Percentiles rank a stretch among this genome's conserved stretches.
phyloP scores from a whole-genome alignment of 1,140 invertebrate genomes.

The Whitmania pigra region DNA sequence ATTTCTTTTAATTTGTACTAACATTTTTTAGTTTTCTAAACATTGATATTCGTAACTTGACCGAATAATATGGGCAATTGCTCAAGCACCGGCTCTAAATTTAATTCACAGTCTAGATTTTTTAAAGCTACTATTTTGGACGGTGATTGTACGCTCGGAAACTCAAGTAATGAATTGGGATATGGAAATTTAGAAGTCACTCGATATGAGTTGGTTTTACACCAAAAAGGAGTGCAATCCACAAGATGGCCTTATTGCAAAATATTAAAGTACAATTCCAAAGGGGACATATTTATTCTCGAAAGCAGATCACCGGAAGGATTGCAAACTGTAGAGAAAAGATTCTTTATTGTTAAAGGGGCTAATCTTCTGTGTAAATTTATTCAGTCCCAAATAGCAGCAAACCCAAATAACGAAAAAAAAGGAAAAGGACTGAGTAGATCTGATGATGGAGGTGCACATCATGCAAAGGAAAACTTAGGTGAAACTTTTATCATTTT shows the following conservation, averaged over 20 bases:
- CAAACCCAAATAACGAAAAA: neutral
- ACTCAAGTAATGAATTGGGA: neutral
- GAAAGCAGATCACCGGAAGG: neutral
- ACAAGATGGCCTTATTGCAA: neutral
- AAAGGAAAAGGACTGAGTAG: no score
- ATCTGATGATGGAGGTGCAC: no score
- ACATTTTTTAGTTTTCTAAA: no score
- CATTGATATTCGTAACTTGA: no score
- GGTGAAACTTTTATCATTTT: no score
- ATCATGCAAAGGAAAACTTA: no score
- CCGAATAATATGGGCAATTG: neutral
- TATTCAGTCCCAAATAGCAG: neutral
- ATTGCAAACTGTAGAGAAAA: neutral
- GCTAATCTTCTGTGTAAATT: neutral
- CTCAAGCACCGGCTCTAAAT: slow-evolving; percentile 5
- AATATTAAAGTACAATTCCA: neutral
- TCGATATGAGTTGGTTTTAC: neutral
- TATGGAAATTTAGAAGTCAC: slow-evolving; percentile 1
- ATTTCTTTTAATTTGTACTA: no score
- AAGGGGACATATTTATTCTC: neutral
- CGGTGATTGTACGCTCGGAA: neutral
- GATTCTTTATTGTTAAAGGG: neutral
- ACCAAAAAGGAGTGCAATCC: neutral
- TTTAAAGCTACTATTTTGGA: slow-evolving; percentile 9
- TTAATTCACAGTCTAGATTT: neutral